These are phyloP conservation scores for Drosophila percnosoma DNA, from an alignment of 2,888 invertebrate species.

Conservation along the genomic window DNA sequence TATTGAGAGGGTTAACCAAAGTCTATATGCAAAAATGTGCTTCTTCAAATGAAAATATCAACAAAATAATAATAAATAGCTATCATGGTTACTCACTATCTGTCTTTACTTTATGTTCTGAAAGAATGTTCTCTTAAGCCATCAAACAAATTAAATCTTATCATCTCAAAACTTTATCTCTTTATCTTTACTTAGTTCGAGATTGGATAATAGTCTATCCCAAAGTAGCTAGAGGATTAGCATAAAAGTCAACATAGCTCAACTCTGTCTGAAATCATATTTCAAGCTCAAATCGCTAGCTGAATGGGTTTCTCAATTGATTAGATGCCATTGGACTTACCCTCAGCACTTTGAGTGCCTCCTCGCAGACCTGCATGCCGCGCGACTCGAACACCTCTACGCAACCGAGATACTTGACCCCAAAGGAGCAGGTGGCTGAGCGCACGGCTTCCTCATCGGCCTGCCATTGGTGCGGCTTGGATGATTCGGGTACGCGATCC, in stretches of 20 bases:
- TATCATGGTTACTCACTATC: background rate
- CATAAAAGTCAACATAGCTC: background rate
- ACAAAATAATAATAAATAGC: background rate
- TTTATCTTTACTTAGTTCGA: background rate
- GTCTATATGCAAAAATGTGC: background rate
- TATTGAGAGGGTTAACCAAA: background rate
- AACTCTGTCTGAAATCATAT: background rate
- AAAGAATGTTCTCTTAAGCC: background rate
- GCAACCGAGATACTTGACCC: conserved; percentile 99
- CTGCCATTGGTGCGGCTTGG: conserved; percentile 99
- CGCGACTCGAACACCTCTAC: conserved; percentile 99
- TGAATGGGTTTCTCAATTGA: conserved; percentile 2
- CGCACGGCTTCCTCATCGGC: conserved; percentile 98
- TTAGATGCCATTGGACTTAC: conserved; percentile 86
- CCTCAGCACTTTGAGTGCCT: conserved; percentile 97
- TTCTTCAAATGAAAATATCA: background rate
- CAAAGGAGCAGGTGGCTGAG: conserved; percentile 98
- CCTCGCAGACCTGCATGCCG: conserved; percentile 99
- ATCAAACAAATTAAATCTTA: background rate
- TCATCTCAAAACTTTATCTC: background rate
- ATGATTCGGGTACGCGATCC: conserved; percentile 94
- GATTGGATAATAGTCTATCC: background rate
- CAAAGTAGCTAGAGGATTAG: background rate
- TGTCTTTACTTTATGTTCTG: background rate
- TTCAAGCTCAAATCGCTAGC: background rate